Evolutionary conservation across 2,113 vertebrate species (phyloP).

Genomic region (Siniperca chuatsi): DNA sequence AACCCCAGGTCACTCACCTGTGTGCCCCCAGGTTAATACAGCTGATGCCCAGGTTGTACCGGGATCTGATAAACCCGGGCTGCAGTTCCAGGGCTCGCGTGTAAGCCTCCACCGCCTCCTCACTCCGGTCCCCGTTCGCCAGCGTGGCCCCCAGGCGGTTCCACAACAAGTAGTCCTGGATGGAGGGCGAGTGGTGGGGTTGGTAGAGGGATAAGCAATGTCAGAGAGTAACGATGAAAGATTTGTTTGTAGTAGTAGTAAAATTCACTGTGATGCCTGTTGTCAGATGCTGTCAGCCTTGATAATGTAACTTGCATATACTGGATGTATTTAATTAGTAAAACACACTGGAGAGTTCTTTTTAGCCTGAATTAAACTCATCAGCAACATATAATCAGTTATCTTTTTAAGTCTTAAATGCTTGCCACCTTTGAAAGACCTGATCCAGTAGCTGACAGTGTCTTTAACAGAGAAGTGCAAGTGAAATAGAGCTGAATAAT

Average conservation of each 20-base stretch:
- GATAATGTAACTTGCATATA: not conserved
- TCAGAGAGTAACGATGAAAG: not conserved
- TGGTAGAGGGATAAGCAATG: not conserved
- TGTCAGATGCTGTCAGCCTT: constrained; percentile 2
- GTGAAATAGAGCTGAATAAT: constrained; percentile 47
- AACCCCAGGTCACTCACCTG: constrained; percentile 86
- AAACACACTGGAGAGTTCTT: constrained; percentile 9
- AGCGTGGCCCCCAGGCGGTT: constrained; percentile 97
- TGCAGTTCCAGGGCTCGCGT: constrained; percentile 94
- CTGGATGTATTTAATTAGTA: constrained; percentile 1
- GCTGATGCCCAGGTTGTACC: constrained; percentile 98
- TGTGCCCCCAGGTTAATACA: constrained; percentile 98
- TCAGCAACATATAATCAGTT: not conserved
- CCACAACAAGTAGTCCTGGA: constrained; percentile 97
- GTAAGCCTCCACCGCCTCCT: constrained; percentile 97
- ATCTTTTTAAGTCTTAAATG: not conserved
- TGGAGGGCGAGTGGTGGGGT: not conserved
- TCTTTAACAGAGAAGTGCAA: not conserved
- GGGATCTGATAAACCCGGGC: constrained; percentile 97
- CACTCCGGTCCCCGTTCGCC: constrained; percentile 96
- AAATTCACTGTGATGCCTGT: not conserved
- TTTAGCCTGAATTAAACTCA: constrained; percentile 4
- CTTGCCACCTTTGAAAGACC: not conserved
- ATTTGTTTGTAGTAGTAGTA: not conserved
- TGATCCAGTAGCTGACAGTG: constrained; percentile 1